Percentiles rank a stretch among this genome's conserved stretches.
Evolutionary conservation across 2,797 vertebrate species (phyloP).

Genomic region (Enteromius viviparus): DNA sequence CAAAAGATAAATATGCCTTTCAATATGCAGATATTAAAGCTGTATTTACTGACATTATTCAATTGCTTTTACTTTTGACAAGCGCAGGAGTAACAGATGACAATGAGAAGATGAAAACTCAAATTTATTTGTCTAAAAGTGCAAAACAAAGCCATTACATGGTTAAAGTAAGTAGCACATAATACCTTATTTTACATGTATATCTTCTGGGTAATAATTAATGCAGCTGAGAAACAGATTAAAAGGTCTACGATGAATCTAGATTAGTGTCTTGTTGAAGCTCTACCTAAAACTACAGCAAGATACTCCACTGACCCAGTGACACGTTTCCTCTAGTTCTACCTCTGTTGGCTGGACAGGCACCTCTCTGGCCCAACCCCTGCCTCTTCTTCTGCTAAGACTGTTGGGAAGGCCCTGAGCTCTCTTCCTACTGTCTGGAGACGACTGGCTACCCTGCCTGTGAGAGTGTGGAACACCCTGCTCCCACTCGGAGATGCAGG

Average conservation of each 20-base stretch:
- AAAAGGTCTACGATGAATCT: not conserved
- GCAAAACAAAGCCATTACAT: constrained; percentile 37
- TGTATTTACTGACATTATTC: not conserved
- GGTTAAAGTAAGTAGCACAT: constrained; percentile 29
- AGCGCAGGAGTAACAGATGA: constrained; percentile 2
- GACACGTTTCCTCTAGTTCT: constrained; percentile 81
- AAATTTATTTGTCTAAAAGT: constrained; percentile 55
- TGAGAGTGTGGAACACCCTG: constrained; percentile 81
- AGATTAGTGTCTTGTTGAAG: constrained; percentile 16
- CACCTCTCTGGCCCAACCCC: constrained; percentile 78
- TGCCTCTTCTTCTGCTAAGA: constrained; percentile 77
- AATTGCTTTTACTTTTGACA: not conserved
- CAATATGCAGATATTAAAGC: not conserved
- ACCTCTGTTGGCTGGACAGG: constrained; percentile 73
- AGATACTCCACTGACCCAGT: constrained; percentile 85
- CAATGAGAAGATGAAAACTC: constrained; percentile 28
- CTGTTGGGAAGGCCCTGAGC: constrained; percentile 73
- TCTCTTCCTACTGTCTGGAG: constrained; percentile 68
- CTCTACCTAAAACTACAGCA: constrained; percentile 56
- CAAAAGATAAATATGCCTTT: not conserved
- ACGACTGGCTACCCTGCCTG: constrained; percentile 68
- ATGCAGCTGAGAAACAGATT: constrained; percentile 14
- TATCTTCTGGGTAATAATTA: constrained; percentile 11
- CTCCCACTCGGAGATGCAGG: constrained; percentile 92
- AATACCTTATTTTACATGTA: constrained; percentile 11